phyloP scores from a whole-genome alignment of 2,113 vertebrate genomes.

The Spermophilus dauricus region DNA sequence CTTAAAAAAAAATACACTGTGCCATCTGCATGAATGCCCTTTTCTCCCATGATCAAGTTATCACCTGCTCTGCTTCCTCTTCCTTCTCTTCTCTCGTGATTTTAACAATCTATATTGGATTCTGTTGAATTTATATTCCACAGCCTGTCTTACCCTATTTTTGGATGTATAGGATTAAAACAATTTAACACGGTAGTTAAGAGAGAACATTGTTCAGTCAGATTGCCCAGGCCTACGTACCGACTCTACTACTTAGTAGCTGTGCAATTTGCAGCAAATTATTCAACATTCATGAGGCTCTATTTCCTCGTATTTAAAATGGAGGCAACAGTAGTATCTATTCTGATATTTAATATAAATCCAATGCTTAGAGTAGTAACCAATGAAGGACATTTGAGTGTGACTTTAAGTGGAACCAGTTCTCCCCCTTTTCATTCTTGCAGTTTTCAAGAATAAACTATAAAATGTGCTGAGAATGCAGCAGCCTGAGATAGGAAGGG shows the following conservation, averaged over 20 bases:
- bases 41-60: neutral
- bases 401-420: neutral
- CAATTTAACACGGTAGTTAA: neutral
- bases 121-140: neutral
- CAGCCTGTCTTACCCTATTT: neutral
- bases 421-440: neutral
- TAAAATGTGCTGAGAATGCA: neutral
- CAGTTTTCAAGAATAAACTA: neutral
- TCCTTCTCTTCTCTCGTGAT: neutral
- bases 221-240: neutral
- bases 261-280: slow-evolving; percentile 6
- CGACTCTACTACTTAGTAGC: neutral
- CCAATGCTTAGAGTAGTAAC: neutral
- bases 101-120: neutral
- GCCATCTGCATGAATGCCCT: neutral
- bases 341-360: neutral
- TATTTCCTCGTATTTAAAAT: neutral
- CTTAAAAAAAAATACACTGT: neutral
- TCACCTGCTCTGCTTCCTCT: neutral
- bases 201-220: neutral
- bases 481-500: neutral
- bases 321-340: neutral
- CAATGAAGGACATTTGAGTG: neutral
- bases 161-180: slow-evolving; percentile 1
- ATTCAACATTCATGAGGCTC: neutral